Evolutionary conservation across 30 jellyfish, hydroid and myxozoan species (phyloP), one percentile per base, ranked within the genome.

Genomic region (Morbakka virulenta): DNA sequence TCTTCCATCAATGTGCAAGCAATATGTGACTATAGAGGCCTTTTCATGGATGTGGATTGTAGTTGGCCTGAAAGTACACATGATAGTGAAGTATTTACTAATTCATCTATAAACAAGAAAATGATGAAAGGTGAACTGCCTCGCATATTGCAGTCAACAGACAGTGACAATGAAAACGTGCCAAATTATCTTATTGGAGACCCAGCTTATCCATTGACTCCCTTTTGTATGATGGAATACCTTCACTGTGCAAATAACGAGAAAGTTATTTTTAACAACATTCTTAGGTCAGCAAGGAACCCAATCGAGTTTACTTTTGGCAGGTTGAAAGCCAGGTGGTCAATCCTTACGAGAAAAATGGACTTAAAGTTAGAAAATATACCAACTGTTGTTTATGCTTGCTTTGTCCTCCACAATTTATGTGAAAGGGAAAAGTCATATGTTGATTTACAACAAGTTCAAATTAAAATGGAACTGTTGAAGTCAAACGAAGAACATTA

Each of bases 201-300:
- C 64, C 95, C 89, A 23, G 96, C 95, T 53, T 79, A 87, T 64
- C 89, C 94, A n/a, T 79, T 87, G 28, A 65, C 78, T 6, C 94
- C 94, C 30, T 23, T 66, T 65, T 87, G 94, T 76, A 63, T 62
- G 94, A 87, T 69, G 48, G 94, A 87, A 57, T 66, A 53, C 27
- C n/a, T 28, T 25, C 64, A 33, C 65, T 62, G 88, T 67, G 64
- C 34, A 2, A 75, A 82, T 62, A 74, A 83, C 69, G 95, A 50
- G 13, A 51, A 82, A 65, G 87, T 82, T 22, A 50, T 82, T 52
- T 83, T 74, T 41, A 74, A 84, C 64, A 65, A 57, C 68, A 49
- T 84, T 84, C 62, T 63, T 30, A 35, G 86, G 29, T 1, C 68
- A 1, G 91, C 93, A 21, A 64, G 95, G 35, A 84, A 84, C 82